Evolutionary conservation across 2,797 vertebrate species (phyloP).

Genomic region (Serranus cabrilla): DNA sequence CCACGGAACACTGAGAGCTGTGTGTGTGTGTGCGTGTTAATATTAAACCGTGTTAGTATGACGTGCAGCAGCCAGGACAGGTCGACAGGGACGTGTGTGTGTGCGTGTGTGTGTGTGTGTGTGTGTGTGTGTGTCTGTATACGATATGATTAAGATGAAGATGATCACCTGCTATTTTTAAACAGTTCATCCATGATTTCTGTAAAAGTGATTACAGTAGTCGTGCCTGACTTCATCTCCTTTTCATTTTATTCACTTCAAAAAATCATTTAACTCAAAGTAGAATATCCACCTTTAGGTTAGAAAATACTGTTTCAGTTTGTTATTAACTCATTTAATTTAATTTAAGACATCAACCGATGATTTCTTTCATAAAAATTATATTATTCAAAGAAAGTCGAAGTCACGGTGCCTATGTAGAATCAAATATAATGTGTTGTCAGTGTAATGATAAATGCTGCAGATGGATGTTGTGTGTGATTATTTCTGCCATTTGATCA

Average conservation of each 20-base stretch:
- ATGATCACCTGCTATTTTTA: conserved; percentile 18
- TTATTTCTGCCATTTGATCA: not conserved
- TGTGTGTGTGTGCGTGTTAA: not conserved
- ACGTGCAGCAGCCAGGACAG: not conserved
- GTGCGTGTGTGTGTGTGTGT: no score
- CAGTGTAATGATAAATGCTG: not conserved
- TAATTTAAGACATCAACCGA: no score
- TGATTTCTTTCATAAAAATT: no score
- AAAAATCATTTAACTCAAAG: not conserved
- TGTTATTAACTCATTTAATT: no score
- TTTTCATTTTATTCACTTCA: not conserved
- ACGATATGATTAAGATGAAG: conserved; percentile 14
- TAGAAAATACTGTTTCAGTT: no score
- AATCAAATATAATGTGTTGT: not conserved
- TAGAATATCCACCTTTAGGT: no score
- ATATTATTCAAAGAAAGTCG: no score
- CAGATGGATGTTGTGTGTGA: not conserved
- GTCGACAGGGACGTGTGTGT: not conserved
- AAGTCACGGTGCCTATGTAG: not conserved
- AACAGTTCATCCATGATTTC: not conserved
- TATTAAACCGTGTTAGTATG: conserved; percentile 16
- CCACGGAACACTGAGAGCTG: conserved; percentile 10
- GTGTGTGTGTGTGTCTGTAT: not conserved
- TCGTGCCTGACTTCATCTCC: not conserved
- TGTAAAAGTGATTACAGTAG: not conserved